Base-by-base conservation (phyloP, 1,140 invertebrate genomes). In the Capitella teleta region DNA sequence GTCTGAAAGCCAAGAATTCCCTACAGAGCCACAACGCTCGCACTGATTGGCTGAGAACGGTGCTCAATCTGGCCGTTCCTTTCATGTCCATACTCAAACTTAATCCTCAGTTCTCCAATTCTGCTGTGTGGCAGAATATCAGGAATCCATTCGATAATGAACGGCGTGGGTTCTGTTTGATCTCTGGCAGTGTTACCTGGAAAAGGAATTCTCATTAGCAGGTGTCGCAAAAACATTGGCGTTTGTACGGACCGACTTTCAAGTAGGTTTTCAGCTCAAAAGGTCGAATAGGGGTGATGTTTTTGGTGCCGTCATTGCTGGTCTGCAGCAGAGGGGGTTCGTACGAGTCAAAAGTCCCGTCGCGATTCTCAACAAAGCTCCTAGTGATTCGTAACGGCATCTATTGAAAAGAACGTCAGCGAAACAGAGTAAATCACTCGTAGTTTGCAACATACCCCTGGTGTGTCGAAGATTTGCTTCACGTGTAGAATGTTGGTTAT, bases 101-200 rank as follows among this genome's bases (percentile, higher is more conserved):
- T 78, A 30, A 83, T 75, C 49, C 77, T 73, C 24, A 85, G 61
- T 64, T 84, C 82, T 18, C 82, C 82, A 40, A 82, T 78, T 57
- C 79, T 76, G 5, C 79, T 79, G 57, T 77, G 72, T 8, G 82
- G 82, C n/a, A 84, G 66, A 52, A 85, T 77, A 59, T 84, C 80
- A 2, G 82, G 82, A 55, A 82, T 84, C 82, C 82, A 85, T 66
- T 85, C 82, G 44, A 85, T 82, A 14, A 81, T 71, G 61, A 85
- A 83, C 37, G 82, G 81, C n/a, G 77, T 80, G 16, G 79, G 49
- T 43, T 81, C 77, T 41, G 76, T 76, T 62, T 80, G 77, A 56
- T 79, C 75, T 12, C 72, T 66, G 16, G 74, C 67, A 2, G 74
- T 78, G 54, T 76, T 77, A 45, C 80, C 80, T 81, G 49, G 12